A percentile compares a stretch with the other conserved stretches of the same genome.
phyloP scores from a whole-genome alignment of 2,113 vertebrate genomes.

The Cryptoleucopteryx plumbea region DNA sequence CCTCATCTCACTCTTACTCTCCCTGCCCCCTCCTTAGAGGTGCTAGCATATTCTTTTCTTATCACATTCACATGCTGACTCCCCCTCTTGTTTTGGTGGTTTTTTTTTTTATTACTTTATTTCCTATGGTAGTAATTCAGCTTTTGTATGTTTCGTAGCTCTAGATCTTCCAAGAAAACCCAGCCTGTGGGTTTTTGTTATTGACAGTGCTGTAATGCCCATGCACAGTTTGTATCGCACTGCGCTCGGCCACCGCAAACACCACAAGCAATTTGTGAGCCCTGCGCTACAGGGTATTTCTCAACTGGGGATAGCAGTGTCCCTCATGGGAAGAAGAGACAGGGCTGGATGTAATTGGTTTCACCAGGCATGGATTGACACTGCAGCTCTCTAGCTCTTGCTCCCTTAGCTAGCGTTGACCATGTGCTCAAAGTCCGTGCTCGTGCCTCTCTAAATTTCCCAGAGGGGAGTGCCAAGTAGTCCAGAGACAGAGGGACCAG shows the following conservation, averaged over 20 bases:
- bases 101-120: slow-evolving; percentile 56
- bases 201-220: slow-evolving; percentile 38
- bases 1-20: slow-evolving; percentile 48
- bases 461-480: neutral
- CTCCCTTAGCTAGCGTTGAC: neutral
- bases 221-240: neutral
- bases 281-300: slow-evolving; percentile 3
- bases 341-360: slow-evolving; percentile 11
- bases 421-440: neutral
- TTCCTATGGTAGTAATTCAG: slow-evolving; percentile 70
- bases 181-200: slow-evolving; percentile 20
- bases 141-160: slow-evolving; percentile 67
- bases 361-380: neutral
- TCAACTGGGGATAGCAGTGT: neutral
- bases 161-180: slow-evolving; percentile 43
- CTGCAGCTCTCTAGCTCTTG: neutral
- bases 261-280: neutral
- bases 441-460: neutral
- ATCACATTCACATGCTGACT: slow-evolving; percentile 59
- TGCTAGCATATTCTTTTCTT: slow-evolving; percentile 72
- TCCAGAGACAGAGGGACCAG: neutral
- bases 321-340: neutral
- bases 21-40: slow-evolving; percentile 68
- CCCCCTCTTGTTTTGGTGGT: slow-evolving; percentile 12
- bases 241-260: neutral